Evolutionary conservation across 2,113 vertebrate genomes (phyloP), one percentile per base, ranked within the genome.

Genomic region (Noctilio leporinus): DNA sequence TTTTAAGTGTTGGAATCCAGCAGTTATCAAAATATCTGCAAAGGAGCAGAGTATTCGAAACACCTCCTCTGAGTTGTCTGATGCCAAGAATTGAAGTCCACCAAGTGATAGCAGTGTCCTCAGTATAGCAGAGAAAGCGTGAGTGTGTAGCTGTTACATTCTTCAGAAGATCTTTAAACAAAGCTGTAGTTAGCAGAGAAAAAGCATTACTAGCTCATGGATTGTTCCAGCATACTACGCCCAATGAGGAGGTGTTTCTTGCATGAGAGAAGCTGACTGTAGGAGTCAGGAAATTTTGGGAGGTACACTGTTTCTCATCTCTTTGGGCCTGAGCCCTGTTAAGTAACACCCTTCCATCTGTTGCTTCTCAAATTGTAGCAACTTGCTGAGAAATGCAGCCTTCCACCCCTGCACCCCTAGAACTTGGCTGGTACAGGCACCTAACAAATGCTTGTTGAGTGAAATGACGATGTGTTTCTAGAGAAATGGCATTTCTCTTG

Each of bases 21-120:
- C 12, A 78, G 82, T 28, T 95, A 93, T 85, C 53, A 53, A 86
- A 87, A 87, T 51, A 91, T 84, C 93, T 91, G 38, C 73, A 84
- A 65, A 38, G 45, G 57, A 94, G 24, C 10, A 33, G 0, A 20
- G 35, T 81, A 75, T 92, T 88, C 70, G 33, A 91, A 95, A 96
- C 17, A 67, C 40, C 75, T 69, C 55, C 15, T 49, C 33, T 38
- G 45, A 51, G 55, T 47, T 84, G 49, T 83, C 70, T 51, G 69
- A 43, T 86, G 80, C 47, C 16, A 67, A 47, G 53, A 1, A 3
- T 59, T 62, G 51, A 84, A 24, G 19, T 14, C 8, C 67, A 16
- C 64, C 26, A 9, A 80, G 26, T 38, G 69, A 75, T 14, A 78
- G 33, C 65, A 51, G 5, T 26, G 17, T 65, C 7, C 43, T 75